Percentiles rank a stretch among this genome's conserved stretches.
phyloP scores from a whole-genome alignment of 2,797 vertebrate genomes.

The Epinephelus malabaricus region DNA sequence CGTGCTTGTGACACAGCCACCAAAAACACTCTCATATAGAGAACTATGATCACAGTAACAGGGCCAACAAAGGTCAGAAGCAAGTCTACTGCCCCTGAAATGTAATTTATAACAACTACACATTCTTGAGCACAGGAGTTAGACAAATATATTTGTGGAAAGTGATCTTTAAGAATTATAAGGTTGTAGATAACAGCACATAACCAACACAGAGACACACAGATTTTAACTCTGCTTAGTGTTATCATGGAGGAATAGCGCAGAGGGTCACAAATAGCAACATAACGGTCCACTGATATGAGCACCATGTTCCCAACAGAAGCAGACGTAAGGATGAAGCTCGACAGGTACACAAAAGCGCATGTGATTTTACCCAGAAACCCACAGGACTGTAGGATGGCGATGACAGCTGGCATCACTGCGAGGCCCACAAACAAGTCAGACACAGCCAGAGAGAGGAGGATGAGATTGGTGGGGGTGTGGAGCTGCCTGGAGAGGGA shows the following conservation, averaged over 20 bases:
- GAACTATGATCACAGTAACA: slow-evolving; percentile 46
- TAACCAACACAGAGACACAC: slow-evolving; percentile 51
- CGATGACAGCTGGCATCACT: slow-evolving; percentile 76
- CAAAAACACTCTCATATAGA: slow-evolving; percentile 63
- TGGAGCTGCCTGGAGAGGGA: slow-evolving; percentile 76
- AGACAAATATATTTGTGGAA: background rate
- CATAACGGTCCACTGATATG: slow-evolving; percentile 8
- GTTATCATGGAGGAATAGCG: slow-evolving; percentile 48
- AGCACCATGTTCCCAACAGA: slow-evolving; percentile 27
- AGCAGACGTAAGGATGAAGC: slow-evolving; percentile 73
- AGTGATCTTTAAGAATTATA: background rate
- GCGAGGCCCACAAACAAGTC: slow-evolving; percentile 81
- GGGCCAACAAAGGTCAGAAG: slow-evolving; percentile 53
- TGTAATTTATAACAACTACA: background rate
- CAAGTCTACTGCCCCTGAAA: slow-evolving; percentile 30
- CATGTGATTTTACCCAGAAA: slow-evolving; percentile 71
- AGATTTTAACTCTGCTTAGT: slow-evolving; percentile 32
- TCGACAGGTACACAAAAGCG: slow-evolving; percentile 65
- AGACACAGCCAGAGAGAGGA: slow-evolving; percentile 80
- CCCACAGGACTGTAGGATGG: slow-evolving; percentile 75
- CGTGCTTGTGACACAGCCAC: slow-evolving; percentile 51
- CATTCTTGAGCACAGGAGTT: slow-evolving; percentile 4
- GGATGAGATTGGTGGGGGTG: slow-evolving; percentile 81
- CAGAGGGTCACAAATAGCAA: slow-evolving; percentile 24
- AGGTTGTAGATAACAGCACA: slow-evolving; percentile 27